Conservation (phyloP, 92 coral and sea anemone genomes). For the Epizoanthus illoricatus region DNA sequence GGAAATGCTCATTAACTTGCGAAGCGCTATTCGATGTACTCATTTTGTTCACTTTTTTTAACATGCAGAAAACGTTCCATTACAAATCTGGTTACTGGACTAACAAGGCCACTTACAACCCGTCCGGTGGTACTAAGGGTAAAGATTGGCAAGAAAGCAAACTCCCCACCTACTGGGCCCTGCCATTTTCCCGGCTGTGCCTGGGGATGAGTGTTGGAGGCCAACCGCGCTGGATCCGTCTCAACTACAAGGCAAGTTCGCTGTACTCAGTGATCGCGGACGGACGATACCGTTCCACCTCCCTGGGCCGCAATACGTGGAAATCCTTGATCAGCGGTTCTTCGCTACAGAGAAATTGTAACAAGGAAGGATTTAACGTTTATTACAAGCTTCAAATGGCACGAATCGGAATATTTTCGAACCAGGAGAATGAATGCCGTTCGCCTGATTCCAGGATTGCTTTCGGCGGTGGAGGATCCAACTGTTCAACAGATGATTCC, state of each 20-base stretch:
- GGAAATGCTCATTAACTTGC: too few species aligned
- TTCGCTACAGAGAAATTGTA: conserved; percentile 65
- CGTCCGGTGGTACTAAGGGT: conserved; percentile 53
- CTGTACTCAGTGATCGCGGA: conserved; percentile 67
- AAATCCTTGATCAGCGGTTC: conserved; percentile 58
- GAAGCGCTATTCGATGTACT: too few species aligned
- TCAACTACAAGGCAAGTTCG: conserved; percentile 58
- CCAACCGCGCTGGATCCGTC: conserved; percentile 30
- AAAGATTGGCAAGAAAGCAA: conserved; percentile 65
- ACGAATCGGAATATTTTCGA: conserved; percentile 47
- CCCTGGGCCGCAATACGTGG: conserved; percentile 56
- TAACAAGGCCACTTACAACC: conserved; percentile 45
- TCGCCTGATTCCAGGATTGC: conserved; percentile 51
- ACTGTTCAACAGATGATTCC: neutral
- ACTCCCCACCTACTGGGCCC: conserved; percentile 66
- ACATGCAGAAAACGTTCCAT: conserved; percentile 40
- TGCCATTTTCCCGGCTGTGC: conserved; percentile 60
- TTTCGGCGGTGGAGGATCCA: conserved; percentile 32
- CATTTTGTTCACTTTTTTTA: neutral
- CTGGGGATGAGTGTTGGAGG: conserved; percentile 60
- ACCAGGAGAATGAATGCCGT: conserved; percentile 53
- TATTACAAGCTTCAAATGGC: neutral
- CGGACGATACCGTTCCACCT: conserved; percentile 33
- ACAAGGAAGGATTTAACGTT: conserved; percentile 53
- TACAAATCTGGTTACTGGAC: conserved; percentile 58